These are phyloP conservation scores for Capitulum mitella DNA, from an alignment of 2,888 invertebrate species.

Conservation along the genomic window DNA sequence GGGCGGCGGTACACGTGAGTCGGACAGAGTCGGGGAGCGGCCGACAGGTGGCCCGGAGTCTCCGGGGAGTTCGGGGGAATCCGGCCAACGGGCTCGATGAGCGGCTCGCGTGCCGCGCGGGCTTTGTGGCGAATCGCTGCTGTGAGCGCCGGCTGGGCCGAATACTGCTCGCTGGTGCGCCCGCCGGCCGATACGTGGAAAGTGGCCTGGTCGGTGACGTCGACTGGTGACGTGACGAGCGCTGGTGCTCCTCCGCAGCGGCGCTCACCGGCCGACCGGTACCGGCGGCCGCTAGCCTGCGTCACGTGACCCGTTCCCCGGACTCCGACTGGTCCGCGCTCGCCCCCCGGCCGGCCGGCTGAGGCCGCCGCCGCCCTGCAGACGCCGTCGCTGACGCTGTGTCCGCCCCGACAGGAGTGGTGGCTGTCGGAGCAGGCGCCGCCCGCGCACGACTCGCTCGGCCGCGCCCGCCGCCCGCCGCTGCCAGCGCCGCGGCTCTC, in stretches of 20 bases:
- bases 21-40: neutral
- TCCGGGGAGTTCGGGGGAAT: too few relatives aligned
- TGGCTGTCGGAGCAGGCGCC: neutral
- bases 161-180: too few relatives aligned
- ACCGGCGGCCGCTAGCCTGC: too few relatives aligned
- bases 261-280: neutral
- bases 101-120: neutral
- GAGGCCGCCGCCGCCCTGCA: neutral
- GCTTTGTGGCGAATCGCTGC: too few relatives aligned
- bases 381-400: neutral
- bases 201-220: neutral
- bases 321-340: too few relatives aligned
- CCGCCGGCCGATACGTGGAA: too few relatives aligned
- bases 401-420: neutral
- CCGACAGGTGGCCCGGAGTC: too few relatives aligned
- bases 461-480: neutral
- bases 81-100: neutral
- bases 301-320: too few relatives aligned
- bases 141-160: too few relatives aligned
- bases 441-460: neutral
- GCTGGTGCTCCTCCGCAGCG: neutral
- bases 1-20: neutral
- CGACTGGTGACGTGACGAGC: neutral
- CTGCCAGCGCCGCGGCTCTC: conserved; percentile 15
- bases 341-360: neutral